Evolutionary conservation across 1,140 invertebrate species (phyloP).

Genomic region (Pseudomyrmex pallidus): DNA sequence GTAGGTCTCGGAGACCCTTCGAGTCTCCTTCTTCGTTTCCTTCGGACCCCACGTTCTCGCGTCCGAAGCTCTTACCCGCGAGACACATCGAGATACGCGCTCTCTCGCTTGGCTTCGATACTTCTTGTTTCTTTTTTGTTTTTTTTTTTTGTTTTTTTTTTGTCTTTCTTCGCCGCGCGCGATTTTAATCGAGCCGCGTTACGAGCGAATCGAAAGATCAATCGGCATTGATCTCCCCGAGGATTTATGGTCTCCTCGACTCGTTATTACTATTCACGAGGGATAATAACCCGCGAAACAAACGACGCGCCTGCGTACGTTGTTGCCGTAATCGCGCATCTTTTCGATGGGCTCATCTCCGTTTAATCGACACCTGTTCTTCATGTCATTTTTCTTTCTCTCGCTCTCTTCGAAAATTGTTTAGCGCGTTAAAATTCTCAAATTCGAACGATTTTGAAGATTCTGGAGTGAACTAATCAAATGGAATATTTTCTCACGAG

Average conservation of each 20-base stretch:
- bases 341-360: constrained; percentile 13
- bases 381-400: background rate
- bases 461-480: no score
- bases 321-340: constrained; percentile 14
- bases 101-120: background rate
- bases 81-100: constrained; percentile 49
- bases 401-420: background rate
- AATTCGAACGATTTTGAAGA: background rate
- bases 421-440: background rate
- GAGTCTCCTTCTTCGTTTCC: background rate
- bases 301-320: constrained; percentile 32
- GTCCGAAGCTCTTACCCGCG: constrained; percentile 57
- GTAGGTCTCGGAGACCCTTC: background rate
- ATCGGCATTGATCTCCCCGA: constrained; percentile 56
- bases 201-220: constrained; percentile 63
- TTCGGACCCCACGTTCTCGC: constrained; percentile 11
- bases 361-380: background rate
- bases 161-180: background rate
- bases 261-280: constrained; percentile 52
- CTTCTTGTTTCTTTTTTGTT: background rate
- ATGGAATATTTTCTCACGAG: background rate
- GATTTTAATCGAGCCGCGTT: constrained; percentile 71
- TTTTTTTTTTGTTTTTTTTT: background rate
- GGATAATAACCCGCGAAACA: constrained; percentile 58
- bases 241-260: constrained; percentile 54